Conservation (phyloP, 2,113 vertebrate genomes). For the Acrocephalus kingi region DNA sequence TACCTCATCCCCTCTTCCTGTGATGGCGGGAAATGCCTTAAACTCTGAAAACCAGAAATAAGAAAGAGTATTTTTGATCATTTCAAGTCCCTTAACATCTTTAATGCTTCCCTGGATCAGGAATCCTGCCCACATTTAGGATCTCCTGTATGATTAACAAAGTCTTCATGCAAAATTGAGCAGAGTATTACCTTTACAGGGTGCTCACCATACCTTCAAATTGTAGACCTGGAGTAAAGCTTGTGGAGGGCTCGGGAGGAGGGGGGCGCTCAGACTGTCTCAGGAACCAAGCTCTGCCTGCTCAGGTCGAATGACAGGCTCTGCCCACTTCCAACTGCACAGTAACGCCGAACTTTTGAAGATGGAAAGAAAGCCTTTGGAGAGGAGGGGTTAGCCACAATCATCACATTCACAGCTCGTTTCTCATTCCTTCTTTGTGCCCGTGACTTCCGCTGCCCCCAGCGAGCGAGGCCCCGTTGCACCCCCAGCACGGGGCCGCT, state of each 20-base stretch:
- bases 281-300: not conserved
- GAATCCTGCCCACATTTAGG: not conserved
- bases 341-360: not conserved
- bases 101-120: not conserved
- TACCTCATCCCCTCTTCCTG: not conserved
- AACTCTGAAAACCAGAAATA: not conserved
- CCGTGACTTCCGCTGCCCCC: not conserved
- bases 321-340: not conserved
- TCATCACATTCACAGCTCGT: not conserved
- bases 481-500: fast-evolving
- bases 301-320: not conserved
- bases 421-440: not conserved
- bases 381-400: not conserved
- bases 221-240: not conserved
- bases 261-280: not conserved
- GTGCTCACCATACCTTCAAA: not conserved
- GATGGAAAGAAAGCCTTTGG: not conserved
- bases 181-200: not conserved
- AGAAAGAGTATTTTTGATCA: not conserved
- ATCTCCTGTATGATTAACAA: not conserved
- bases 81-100: not conserved
- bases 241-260: not conserved
- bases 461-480: fast-evolving
- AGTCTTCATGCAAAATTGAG: not conserved
- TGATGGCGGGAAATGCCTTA: not conserved